A percentile compares a stretch with the other conserved stretches of the same genome.
These are phyloP conservation scores for Corythornis vintsioides DNA, from an alignment of 2,113 vertebrate genomes.

Conservation along the genomic window DNA sequence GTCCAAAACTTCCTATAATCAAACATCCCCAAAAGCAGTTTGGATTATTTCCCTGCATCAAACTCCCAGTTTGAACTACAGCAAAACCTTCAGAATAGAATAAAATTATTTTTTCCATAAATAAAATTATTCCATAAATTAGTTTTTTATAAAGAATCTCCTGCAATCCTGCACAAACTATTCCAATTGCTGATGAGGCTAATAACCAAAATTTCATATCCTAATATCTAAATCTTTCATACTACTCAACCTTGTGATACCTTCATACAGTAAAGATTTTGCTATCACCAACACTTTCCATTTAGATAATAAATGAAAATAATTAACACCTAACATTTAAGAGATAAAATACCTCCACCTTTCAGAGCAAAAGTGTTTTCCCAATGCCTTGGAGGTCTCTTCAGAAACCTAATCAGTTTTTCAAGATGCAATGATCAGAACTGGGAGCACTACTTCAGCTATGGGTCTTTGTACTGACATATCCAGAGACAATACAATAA, in stretches of 20 bases:
- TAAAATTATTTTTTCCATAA: background rate
- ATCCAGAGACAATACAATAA: background rate
- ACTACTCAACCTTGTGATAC: background rate
- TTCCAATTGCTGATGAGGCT: background rate
- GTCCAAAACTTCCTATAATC: background rate
- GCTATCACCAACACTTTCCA: background rate
- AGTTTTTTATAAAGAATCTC: background rate
- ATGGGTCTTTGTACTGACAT: background rate
- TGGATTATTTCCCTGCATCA: background rate
- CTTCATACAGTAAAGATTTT: background rate
- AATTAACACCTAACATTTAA: background rate
- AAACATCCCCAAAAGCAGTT: background rate
- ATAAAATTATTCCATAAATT: too few relatives aligned
- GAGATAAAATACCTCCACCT: background rate
- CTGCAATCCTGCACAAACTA: background rate
- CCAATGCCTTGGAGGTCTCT: background rate
- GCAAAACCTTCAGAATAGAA: background rate
- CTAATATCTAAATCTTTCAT: background rate
- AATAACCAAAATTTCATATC: background rate
- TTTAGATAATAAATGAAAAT: background rate
- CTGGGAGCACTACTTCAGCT: background rate
- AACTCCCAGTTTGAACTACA: background rate
- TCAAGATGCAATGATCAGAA: background rate
- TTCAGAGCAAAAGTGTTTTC: background rate
- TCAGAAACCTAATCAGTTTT: background rate